Evolutionary conservation across 2,888 invertebrate species (phyloP).

Genomic region (Perithous albicinctus): DNA sequence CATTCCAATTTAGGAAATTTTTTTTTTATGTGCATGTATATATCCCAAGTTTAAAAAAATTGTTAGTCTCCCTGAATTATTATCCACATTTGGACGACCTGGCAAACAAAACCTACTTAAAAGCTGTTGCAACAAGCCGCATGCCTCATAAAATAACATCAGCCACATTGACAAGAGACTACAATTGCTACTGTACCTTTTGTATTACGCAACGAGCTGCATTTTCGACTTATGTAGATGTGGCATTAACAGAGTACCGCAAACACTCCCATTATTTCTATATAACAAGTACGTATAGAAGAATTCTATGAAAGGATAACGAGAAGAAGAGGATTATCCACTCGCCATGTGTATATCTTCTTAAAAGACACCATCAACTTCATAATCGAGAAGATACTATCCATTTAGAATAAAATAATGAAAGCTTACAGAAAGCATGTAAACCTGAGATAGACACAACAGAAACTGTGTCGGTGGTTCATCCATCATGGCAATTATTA

Average conservation of each 20-base stretch:
- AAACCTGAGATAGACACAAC: background rate
- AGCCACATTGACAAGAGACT: background rate
- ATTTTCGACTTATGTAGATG: background rate
- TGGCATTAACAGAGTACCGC: background rate
- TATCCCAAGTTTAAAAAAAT: too few relatives aligned
- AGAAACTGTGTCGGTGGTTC: constrained; percentile 5
- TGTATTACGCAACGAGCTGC: background rate
- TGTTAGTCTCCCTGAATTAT: background rate
- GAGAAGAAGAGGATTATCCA: background rate
- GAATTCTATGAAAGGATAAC: background rate
- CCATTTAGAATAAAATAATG: background rate
- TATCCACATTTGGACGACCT: background rate
- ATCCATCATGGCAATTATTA: constrained; percentile 64
- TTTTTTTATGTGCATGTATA: too few relatives aligned
- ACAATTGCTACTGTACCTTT: background rate
- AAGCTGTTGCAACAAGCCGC: background rate
- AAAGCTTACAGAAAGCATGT: background rate
- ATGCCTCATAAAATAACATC: too few relatives aligned
- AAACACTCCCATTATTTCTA: background rate
- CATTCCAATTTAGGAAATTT: too few relatives aligned
- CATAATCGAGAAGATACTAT: background rate
- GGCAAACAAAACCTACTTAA: background rate
- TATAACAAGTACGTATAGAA: background rate
- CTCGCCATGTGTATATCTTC: background rate
- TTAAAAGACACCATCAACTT: background rate